phyloP scores from a whole-genome alignment of 2,888 invertebrate genomes.

The Caprella mutica region DNA sequence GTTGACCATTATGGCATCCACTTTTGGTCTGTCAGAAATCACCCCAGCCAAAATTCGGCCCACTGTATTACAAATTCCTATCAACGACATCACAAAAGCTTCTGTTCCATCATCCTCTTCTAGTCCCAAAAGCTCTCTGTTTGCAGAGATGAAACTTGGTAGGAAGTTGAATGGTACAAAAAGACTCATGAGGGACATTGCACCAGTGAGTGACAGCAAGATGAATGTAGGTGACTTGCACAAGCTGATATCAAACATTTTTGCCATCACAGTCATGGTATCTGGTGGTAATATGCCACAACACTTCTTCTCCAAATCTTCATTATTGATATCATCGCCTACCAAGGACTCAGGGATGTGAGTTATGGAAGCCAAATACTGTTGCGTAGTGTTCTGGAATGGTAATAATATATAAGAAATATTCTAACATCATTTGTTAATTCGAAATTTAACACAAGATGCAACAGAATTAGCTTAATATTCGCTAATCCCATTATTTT shows the following conservation, averaged over 20 bases:
- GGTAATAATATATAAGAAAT: too few relatives aligned
- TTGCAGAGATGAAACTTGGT: slow-evolving; percentile 39
- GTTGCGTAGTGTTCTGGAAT: slow-evolving; percentile 34
- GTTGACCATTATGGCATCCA: slow-evolving; percentile 77
- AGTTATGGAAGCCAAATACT: slow-evolving; percentile 37
- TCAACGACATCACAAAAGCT: slow-evolving; percentile 64
- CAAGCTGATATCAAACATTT: slow-evolving; percentile 76
- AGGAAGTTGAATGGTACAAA: slow-evolving; percentile 85
- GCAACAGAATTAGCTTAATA: too few relatives aligned
- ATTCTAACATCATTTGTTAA: too few relatives aligned
- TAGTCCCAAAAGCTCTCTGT: slow-evolving; percentile 32
- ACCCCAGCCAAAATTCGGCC: slow-evolving; percentile 81
- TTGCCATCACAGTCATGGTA: too few relatives aligned
- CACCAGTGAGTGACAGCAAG: slow-evolving; percentile 74
- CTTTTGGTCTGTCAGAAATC: slow-evolving; percentile 45
- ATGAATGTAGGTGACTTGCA: slow-evolving; percentile 77
- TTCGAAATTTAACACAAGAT: too few relatives aligned
- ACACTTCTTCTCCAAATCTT: slow-evolving; percentile 43
- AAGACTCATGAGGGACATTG: slow-evolving; percentile 89
- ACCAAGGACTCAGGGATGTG: slow-evolving; percentile 54
- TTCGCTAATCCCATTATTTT: too few relatives aligned
- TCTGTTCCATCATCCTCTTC: slow-evolving; percentile 44
- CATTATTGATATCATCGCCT: slow-evolving; percentile 41
- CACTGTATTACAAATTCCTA: slow-evolving; percentile 83
- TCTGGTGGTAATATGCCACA: too few relatives aligned